Conservation (phyloP, 2,113 vertebrate genomes). For the Neodontobutis hainanensis region DNA sequence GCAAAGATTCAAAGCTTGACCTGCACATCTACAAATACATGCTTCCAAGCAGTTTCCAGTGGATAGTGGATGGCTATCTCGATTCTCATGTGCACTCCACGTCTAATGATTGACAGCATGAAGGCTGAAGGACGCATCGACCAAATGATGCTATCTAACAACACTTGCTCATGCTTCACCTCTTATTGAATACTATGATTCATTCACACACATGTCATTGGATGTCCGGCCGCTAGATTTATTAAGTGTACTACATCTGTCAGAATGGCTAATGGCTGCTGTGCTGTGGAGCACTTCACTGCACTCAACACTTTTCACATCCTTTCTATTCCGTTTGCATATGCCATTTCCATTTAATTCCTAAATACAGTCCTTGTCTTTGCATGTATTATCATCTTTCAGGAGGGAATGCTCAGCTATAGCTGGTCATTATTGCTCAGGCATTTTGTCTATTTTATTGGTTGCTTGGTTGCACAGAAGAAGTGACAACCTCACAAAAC, state of each 20-base stretch:
- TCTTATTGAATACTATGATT: conserved; percentile 21
- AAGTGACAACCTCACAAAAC: conserved; percentile 10
- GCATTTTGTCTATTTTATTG: conserved; percentile 11
- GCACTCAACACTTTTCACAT: conserved; percentile 17
- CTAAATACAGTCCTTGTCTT: conserved; percentile 10
- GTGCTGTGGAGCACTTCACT: neutral
- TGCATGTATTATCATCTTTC: conserved; percentile 46
- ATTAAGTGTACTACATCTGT: conserved; percentile 3
- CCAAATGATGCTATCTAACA: conserved; percentile 26
- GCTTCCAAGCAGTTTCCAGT: neutral
- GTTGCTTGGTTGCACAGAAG: conserved; percentile 13
- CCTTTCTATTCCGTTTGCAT: conserved; percentile 20
- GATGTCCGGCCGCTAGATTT: conserved; percentile 16
- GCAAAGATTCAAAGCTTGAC: neutral
- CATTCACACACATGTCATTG: conserved; percentile 16
- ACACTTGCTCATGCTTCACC: conserved; percentile 37
- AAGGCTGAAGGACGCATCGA: conserved; percentile 53
- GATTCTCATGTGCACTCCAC: conserved; percentile 6
- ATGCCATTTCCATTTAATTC: conserved; percentile 15
- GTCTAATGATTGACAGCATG: conserved; percentile 45
- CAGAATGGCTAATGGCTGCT: conserved; percentile 27
- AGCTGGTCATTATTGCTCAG: conserved; percentile 4
- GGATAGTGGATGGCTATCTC: conserved; percentile 23
- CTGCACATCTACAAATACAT: neutral
- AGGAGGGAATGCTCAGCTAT: neutral